A percentile compares a stretch with the other conserved stretches of the same genome.
Evolutionary conservation across 2,797 vertebrate species (phyloP).

Genomic region (Vireo griseus): DNA sequence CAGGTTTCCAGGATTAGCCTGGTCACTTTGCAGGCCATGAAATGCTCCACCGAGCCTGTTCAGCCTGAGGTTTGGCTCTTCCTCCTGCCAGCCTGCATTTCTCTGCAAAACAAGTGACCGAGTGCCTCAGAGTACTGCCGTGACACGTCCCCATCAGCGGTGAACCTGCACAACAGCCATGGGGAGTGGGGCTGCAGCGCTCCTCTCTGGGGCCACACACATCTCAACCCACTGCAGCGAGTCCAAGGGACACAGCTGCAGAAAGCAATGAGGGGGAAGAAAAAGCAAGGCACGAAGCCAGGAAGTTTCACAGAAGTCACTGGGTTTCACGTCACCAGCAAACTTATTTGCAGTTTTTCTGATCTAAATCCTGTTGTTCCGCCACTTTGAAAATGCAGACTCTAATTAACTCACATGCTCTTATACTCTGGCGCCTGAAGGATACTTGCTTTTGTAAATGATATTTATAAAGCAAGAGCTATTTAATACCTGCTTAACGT

Average conservation of each 20-base stretch:
- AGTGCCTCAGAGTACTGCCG: accelerated
- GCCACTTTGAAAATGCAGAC: neutral
- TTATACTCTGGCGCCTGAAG: neutral
- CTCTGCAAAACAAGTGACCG: neutral
- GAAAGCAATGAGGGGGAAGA: neutral
- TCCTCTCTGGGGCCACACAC: neutral
- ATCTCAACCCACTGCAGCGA: accelerated
- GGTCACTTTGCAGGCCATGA: neutral
- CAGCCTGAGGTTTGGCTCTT: neutral
- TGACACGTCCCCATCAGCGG: accelerated
- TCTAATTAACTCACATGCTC: constrained; percentile 6
- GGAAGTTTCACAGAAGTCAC: neutral
- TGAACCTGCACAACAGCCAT: accelerated
- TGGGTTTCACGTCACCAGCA: neutral
- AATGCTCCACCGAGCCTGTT: neutral
- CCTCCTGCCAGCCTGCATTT: neutral
- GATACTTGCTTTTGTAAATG: neutral
- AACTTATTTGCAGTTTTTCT: neutral
- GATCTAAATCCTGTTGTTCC: neutral
- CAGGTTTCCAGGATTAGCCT: neutral
- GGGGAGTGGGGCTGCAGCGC: accelerated
- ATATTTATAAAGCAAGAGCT: constrained; percentile 2
- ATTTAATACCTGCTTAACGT: constrained; percentile 38
- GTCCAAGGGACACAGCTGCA: neutral
- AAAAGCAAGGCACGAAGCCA: neutral